Base-by-base conservation (phyloP, 1,140 invertebrate genomes). In the Nymphalis io region DNA sequence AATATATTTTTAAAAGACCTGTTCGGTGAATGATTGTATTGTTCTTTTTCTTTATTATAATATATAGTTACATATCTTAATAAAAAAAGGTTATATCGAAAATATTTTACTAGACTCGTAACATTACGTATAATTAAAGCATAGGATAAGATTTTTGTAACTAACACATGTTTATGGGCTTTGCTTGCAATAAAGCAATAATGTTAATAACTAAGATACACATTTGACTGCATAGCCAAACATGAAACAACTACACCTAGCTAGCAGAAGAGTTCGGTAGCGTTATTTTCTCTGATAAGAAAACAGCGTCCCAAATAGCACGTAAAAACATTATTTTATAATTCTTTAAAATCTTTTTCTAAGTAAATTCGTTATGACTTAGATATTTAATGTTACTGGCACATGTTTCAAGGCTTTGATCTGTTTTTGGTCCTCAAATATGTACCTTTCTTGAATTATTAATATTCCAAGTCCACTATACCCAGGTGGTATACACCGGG, bases 361-460 rank as follows among this genome's bases (percentile, higher is more conserved):
- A n/a, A 0, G 61, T 20, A 48, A 8, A 33, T 33, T 33, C 4
- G 6, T 33, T 33, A n/a, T n/a, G 6, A 58, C 60, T 64, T 67
- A 63, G 61, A 33, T 74, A 63, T 70, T 63, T 66, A 70, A 65
- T 67, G 55, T 66, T 67, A 70, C 51, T 38, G n/a, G 38, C 59
- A 23, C 23, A 38, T 38, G 13, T 33, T 63, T 60, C 68, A 65
- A 70, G 70, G 69, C 44, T 21, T 59, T 59, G 46, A 62, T 59
- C 23, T 33, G 57, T 60, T 77, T 74, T 74, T 55, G 20, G 42
- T 44, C 53, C 63, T 72, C 64, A 74, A 74, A 72, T 77, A 70
- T 77, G 72, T 72, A 70, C 59, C 67, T 62, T 69, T 57, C 27
- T 58, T 77, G 61, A 72, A 72, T 68, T 72, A 72, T 68, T 68